phyloP scores from a whole-genome alignment of 2,888 invertebrate genomes.

The Melolontha melolontha region DNA sequence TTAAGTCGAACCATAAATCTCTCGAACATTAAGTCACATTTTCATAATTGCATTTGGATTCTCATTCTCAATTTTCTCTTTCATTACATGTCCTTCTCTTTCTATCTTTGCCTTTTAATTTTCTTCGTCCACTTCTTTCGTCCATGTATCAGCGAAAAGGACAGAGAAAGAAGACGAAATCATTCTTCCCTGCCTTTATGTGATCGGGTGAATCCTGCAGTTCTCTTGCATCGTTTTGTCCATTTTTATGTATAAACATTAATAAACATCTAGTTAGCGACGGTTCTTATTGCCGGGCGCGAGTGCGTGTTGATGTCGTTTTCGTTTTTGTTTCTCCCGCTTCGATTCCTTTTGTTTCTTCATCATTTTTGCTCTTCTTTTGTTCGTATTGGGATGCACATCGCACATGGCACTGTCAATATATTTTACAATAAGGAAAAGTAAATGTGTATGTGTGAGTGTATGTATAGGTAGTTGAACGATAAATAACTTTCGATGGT shows the following conservation, averaged over 20 bases:
- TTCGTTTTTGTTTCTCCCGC: slow-evolving; percentile 18
- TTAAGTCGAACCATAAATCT: slow-evolving; percentile 65
- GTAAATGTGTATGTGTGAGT: too few relatives aligned
- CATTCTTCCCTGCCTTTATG: slow-evolving; percentile 15
- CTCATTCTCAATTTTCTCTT: slow-evolving; percentile 40
- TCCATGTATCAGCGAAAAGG: not conserved
- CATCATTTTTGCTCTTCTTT: not conserved
- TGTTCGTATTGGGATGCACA: not conserved
- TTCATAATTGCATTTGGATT: slow-evolving; percentile 65
- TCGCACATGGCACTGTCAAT: slow-evolving; percentile 9
- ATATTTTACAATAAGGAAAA: slow-evolving; percentile 1
- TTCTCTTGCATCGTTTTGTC: slow-evolving; percentile 43
- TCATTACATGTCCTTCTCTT: slow-evolving; percentile 16
- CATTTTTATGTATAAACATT: slow-evolving; percentile 42
- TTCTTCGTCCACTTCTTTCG: not conserved
- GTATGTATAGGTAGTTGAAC: not conserved
- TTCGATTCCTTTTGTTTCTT: slow-evolving; percentile 20
- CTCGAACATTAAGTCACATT: slow-evolving; percentile 65
- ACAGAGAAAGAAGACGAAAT: slow-evolving; percentile 3
- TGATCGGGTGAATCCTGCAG: slow-evolving; percentile 40
- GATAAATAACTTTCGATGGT: slow-evolving; percentile 29
- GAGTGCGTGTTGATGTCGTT: slow-evolving; percentile 19
- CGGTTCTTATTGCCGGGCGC: slow-evolving; percentile 28
- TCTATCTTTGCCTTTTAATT: slow-evolving; percentile 1
- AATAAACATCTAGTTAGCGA: slow-evolving; percentile 43